Conservation (phyloP, 2,113 vertebrate genomes). For the Baryphthengus martii region DNA sequence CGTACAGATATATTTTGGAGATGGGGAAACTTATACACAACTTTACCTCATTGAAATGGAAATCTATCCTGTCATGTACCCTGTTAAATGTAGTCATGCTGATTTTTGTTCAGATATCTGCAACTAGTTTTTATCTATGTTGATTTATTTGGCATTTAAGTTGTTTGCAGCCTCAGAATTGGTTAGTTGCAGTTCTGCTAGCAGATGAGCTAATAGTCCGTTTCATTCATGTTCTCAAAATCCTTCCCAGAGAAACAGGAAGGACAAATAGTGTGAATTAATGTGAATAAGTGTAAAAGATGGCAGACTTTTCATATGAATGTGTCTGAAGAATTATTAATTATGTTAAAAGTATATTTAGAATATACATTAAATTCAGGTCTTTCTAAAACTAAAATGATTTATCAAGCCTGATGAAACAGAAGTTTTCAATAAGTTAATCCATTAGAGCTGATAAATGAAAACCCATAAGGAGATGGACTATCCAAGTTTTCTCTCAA, state of each 20-base stretch:
- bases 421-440: background rate
- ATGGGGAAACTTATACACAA: background rate
- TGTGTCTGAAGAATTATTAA: background rate
- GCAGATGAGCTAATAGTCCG: background rate
- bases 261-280: background rate
- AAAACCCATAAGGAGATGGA: background rate
- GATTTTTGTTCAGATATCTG: background rate
- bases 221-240: background rate
- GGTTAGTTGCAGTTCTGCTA: background rate
- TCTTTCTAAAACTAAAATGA: background rate
- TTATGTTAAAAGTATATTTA: background rate
- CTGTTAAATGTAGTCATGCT: background rate
- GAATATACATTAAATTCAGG: background rate
- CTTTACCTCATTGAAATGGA: conserved; percentile 50
- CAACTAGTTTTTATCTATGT: background rate
- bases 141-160: background rate
- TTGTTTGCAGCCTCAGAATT: background rate
- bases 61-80: background rate
- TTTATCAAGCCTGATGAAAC: background rate
- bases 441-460: background rate
- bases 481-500: background rate
- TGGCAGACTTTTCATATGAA: background rate
- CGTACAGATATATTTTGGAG: conserved; percentile 18
- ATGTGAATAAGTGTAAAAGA: background rate
- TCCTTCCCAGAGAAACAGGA: background rate